phyloP scores from a whole-genome alignment of 2,113 vertebrate species.

The Scolopax mira region DNA sequence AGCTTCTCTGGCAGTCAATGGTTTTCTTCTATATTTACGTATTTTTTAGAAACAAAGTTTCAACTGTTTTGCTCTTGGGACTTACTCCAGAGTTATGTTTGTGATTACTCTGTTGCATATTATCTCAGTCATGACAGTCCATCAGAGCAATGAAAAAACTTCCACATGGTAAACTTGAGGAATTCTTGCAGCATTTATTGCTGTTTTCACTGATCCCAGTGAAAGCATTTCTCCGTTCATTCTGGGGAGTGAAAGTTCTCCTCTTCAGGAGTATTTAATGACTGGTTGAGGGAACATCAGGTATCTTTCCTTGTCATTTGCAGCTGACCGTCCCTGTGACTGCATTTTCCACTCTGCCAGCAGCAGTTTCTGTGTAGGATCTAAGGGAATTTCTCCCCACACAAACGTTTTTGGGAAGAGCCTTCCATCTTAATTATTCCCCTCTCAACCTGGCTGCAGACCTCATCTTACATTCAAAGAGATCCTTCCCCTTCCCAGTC shows the following conservation, averaged over 20 bases:
- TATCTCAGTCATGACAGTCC: not conserved
- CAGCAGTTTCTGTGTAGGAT: not conserved
- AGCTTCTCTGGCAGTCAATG: not conserved
- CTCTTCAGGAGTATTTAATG: not conserved
- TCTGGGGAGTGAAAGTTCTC: not conserved
- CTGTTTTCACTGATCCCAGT: not conserved
- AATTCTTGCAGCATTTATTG: not conserved
- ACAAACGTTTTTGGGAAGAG: not conserved
- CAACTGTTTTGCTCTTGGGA: not conserved
- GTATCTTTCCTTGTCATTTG: not conserved
- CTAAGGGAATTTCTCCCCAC: not conserved
- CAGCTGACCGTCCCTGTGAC: not conserved
- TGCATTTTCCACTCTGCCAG: not conserved
- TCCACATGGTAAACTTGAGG: fast-evolving
- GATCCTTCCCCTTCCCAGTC: not conserved
- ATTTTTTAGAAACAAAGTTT: not conserved
- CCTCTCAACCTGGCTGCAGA: not conserved
- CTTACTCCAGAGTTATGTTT: not conserved
- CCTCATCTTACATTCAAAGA: not conserved
- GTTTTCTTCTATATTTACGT: not conserved
- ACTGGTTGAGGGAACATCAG: not conserved
- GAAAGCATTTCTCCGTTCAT: not conserved
- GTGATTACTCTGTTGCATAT: not conserved
- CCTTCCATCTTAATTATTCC: not conserved
- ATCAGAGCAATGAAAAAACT: not conserved